phyloP scores from a whole-genome alignment of 1,140 invertebrate species.

The Pseudoatta argentina region DNA sequence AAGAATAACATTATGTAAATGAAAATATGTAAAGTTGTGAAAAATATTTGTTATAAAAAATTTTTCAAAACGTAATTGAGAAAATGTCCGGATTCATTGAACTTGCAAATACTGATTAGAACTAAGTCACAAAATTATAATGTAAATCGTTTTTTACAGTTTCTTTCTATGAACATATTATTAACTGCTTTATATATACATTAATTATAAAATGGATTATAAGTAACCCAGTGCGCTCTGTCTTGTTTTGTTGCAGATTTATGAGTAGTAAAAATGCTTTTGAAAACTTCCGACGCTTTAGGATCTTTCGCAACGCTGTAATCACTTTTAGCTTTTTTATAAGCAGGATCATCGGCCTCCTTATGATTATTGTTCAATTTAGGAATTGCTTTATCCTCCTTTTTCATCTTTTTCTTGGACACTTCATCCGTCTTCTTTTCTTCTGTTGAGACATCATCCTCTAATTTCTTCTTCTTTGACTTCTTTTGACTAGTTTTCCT shows the following conservation, averaged over 20 bases:
- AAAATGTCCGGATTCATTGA: too few species aligned
- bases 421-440: constrained; percentile 67
- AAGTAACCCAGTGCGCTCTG: constrained; percentile 98
- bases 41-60: too few species aligned
- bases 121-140: neutral
- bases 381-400: constrained; percentile 73
- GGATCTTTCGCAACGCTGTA: constrained; percentile 97
- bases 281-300: constrained; percentile 95
- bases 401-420: constrained; percentile 80
- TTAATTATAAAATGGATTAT: constrained; percentile 98
- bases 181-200: constrained; percentile 36
- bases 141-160: neutral
- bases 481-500: constrained; percentile 90
- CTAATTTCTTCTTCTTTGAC: constrained; percentile 89
- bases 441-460: constrained; percentile 50
- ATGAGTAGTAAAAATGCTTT: constrained; percentile 97
- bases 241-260: constrained; percentile 94
- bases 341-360: constrained; percentile 88
- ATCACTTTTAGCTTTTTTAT: constrained; percentile 92
- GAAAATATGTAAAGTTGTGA: too few species aligned
- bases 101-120: too few species aligned
- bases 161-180: constrained; percentile 20
- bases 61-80: too few species aligned
- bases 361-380: constrained; percentile 74
- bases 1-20: too few species aligned